Conservation (phyloP, 2,797 vertebrate species). For the Pantherophis alleghaniensis region DNA sequence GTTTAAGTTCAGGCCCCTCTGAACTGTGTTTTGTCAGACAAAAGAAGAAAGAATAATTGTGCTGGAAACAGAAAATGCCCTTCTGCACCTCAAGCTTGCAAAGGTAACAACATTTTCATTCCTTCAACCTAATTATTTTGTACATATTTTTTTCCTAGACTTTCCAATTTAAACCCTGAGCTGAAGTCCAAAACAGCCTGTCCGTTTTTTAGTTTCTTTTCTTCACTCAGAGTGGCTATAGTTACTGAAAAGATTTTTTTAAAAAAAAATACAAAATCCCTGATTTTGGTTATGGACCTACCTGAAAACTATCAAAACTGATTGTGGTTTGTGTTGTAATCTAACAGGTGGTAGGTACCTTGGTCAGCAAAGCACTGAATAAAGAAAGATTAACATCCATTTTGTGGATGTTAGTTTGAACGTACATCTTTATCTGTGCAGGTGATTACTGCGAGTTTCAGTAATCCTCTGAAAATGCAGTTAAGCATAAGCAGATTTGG, state of each 20-base stretch:
- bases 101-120: slow-evolving; percentile 71
- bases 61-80: slow-evolving; percentile 84
- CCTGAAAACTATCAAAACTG: neutral
- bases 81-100: slow-evolving; percentile 82
- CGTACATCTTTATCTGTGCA: neutral
- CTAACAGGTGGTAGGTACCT: neutral
- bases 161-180: neutral
- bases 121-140: neutral
- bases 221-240: no score
- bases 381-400: neutral
- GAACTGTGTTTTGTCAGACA: slow-evolving; percentile 64
- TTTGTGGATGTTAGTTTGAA: neutral
- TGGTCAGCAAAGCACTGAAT: neutral
- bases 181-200: neutral
- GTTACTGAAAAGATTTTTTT: neutral
- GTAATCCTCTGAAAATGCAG: neutral
- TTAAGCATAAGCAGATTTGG: neutral
- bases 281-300: neutral
- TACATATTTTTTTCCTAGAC: neutral
- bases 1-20: neutral
- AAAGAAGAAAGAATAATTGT: slow-evolving; percentile 86
- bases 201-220: neutral
- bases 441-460: neutral
- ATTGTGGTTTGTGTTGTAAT: neutral
- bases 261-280: neutral